Base-by-base conservation (phyloP, 2,888 invertebrate genomes). In the Clepsis dumicolana region DNA sequence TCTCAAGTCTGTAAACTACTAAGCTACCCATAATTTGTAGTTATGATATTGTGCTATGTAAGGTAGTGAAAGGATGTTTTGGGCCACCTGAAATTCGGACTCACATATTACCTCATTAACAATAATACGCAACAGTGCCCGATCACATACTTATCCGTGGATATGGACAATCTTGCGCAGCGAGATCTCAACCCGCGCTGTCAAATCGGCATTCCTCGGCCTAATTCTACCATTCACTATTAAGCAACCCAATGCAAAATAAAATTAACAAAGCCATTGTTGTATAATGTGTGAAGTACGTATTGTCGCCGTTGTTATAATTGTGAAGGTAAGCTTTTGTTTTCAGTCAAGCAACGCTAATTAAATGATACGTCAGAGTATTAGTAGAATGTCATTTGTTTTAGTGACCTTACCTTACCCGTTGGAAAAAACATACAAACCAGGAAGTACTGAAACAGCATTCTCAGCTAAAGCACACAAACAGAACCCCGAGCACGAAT, bases 171-270 rank as follows among this genome's bases (percentile, higher is more conserved):
- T 44, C 44, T 18, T 18, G 18, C 44, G 44, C 44, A 44, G 44
- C 44, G 18, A 12, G 32, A 14, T 53, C 53, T 44, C 18, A 27
- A 29, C 66, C 61, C 18, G 54, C 48, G 27, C 54, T 62, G 62
- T 66, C 61, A 35, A 50, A 57, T 63, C 57, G 29, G 16, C 54
- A 67, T 63, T 41, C 50, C 50, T 67, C 38, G 66, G 56, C 67
- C 68, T 69, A 64, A 53, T 64, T 69, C 53, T 16, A 57, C 14
- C 67, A 64, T 60, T 53, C 59, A 59, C 64, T 69, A 44, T 69
- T 64, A 53, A 44, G 53, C 32, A 54, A 54, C 16, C 16, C 12
- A 64, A 69, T 41, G 44, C 44, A 53, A 67, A 59, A 61, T 59
- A 52, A 67, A 59, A 62, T 65, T n/a, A 59, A 25, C 21, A 14